Evolutionary conservation across 2,113 vertebrate species (phyloP).

Genomic region (Aegotheles bennettii): DNA sequence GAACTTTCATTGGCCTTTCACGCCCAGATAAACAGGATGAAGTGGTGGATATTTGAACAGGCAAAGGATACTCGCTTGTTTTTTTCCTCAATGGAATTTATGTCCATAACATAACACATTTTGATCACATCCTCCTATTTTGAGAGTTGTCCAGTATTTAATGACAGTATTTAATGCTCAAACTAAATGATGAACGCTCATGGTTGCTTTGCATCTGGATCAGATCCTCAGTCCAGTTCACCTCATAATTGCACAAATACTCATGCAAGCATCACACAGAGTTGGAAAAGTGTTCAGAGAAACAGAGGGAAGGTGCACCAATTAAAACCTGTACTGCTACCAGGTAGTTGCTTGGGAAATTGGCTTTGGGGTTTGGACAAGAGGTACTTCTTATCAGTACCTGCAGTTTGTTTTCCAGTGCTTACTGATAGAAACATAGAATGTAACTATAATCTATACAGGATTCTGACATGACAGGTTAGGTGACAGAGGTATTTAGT

Average conservation of each 20-base stretch:
- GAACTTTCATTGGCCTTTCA: background rate
- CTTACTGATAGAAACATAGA: background rate
- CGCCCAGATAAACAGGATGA: background rate
- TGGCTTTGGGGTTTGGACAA: background rate
- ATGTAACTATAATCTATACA: background rate
- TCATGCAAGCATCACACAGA: background rate
- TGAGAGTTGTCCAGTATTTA: background rate
- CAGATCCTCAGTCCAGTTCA: background rate
- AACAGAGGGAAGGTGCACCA: background rate
- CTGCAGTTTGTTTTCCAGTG: background rate
- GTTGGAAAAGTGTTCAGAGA: background rate
- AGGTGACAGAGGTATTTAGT: background rate
- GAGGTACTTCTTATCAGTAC: background rate
- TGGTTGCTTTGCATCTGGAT: background rate
- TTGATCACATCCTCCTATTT: background rate
- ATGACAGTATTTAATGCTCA: background rate
- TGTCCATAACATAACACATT: background rate
- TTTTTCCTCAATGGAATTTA: background rate
- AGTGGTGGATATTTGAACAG: background rate
- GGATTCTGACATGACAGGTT: background rate
- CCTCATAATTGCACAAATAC: accelerated
- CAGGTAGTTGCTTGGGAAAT: background rate
- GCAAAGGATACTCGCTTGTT: background rate
- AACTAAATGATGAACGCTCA: background rate
- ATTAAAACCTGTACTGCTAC: background rate